Conservation (phyloP, 2,888 invertebrate genomes). For the Drosophila longiperda region DNA sequence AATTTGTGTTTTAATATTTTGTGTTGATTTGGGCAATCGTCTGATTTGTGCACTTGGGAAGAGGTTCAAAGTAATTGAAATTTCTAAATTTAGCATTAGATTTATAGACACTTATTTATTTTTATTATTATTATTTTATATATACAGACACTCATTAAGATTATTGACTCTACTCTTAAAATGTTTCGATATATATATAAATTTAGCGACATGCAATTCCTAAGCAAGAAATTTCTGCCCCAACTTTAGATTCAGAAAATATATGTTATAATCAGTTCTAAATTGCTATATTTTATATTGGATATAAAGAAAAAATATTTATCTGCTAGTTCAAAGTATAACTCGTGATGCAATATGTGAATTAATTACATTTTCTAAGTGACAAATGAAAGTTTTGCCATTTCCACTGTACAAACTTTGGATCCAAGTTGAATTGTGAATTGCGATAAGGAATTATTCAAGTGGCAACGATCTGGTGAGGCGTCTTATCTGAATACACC, state of each 20-base stretch:
- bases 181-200: not conserved
- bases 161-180: not conserved
- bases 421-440: constrained; percentile 1
- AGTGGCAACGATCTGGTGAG: constrained; percentile 26
- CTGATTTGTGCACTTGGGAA: not conserved
- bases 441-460: constrained; percentile 25
- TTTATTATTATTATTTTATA: too few species aligned
- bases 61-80: not conserved
- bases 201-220: not conserved
- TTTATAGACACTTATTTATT: not conserved
- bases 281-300: not conserved
- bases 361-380: constrained; percentile 14
- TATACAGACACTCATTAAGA: not conserved
- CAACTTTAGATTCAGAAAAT: not conserved
- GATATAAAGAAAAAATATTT: not conserved
- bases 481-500: constrained; percentile 30
- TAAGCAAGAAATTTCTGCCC: not conserved
- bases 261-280: not conserved
- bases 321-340: not conserved
- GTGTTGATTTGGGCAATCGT: not conserved
- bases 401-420: constrained; percentile 5
- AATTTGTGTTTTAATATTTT: not conserved
- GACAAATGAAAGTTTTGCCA: not conserved
- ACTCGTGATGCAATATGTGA: constrained; percentile 14
- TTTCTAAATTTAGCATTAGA: not conserved